Conservation (phyloP, 2,888 invertebrate genomes). For the Cremastobaeus sp. region DNA sequence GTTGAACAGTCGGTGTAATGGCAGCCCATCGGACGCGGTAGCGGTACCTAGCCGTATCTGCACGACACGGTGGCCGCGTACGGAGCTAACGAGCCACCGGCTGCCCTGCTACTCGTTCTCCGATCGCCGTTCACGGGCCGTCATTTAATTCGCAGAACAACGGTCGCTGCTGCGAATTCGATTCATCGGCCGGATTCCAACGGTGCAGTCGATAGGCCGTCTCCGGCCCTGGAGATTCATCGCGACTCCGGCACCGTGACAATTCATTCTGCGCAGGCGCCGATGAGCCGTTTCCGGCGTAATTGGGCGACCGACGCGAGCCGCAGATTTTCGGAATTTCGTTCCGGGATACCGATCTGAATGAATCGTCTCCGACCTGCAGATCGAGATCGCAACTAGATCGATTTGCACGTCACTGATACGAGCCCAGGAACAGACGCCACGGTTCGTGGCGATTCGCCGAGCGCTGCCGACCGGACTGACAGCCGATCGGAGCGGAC, state of each 20-base stretch:
- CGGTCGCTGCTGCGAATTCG: slow-evolving; percentile 42
- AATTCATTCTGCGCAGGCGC: slow-evolving; percentile 18
- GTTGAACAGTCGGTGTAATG: slow-evolving; percentile 68
- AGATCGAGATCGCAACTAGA: slow-evolving; percentile 64
- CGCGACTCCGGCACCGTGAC: slow-evolving; percentile 14
- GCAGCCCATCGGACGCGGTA: slow-evolving; percentile 62
- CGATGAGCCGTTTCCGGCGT: slow-evolving; percentile 1
- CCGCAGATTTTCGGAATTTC: too few species aligned
- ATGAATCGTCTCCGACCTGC: slow-evolving; percentile 24
- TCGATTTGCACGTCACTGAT: slow-evolving; percentile 70
- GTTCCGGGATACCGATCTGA: background rate
- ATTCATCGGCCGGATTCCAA: slow-evolving; percentile 33
- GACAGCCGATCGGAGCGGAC: slow-evolving; percentile 66
- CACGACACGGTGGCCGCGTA: slow-evolving; percentile 52
- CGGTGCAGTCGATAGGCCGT: slow-evolving; percentile 6
- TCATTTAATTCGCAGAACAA: slow-evolving; percentile 43
- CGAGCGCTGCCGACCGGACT: slow-evolving; percentile 54
- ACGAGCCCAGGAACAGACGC: slow-evolving; percentile 64
- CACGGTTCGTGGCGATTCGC: slow-evolving; percentile 53
- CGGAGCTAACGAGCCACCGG: slow-evolving; percentile 50
- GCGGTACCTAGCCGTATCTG: slow-evolving; percentile 65
- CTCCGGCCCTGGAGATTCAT: slow-evolving; percentile 25
- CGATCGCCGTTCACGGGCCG: background rate
- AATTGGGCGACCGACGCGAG: too few species aligned
- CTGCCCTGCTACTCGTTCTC: slow-evolving; percentile 18